These are phyloP conservation scores for Conchocele bisecta DNA, from an alignment of 2,888 invertebrate species.

Conservation along the genomic window DNA sequence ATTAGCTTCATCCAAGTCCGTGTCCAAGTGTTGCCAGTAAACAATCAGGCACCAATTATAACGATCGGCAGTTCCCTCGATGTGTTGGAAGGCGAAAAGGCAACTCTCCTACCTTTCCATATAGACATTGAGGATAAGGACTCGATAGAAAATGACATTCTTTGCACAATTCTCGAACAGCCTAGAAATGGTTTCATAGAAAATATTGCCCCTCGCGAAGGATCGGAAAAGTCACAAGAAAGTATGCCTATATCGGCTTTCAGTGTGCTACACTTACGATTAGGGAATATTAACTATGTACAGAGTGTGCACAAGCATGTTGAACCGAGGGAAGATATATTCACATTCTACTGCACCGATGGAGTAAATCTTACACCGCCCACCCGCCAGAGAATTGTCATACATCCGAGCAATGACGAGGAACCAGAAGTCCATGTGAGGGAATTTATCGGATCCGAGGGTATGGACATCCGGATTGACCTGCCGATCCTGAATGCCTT, in stretches of 20 bases:
- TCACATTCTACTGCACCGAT: slow-evolving; percentile 80
- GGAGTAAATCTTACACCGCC: slow-evolving; percentile 79
- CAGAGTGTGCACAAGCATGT: slow-evolving; percentile 82
- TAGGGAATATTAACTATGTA: slow-evolving; percentile 79
- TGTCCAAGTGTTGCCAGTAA: slow-evolving; percentile 78
- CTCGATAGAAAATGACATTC: slow-evolving; percentile 74
- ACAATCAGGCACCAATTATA: slow-evolving; percentile 78
- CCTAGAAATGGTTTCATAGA: slow-evolving; percentile 81
- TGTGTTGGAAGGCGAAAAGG: slow-evolving; percentile 78
- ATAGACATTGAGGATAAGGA: slow-evolving; percentile 79
- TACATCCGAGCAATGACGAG: slow-evolving; percentile 82
- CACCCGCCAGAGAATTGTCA: slow-evolving; percentile 71
- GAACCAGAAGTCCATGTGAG: slow-evolving; percentile 78
- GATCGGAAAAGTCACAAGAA: slow-evolving; percentile 76
- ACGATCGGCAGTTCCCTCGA: slow-evolving; percentile 65
- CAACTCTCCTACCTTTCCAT: slow-evolving; percentile 71
- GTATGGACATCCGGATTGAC: slow-evolving; percentile 81
- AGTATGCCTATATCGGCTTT: slow-evolving; percentile 81
- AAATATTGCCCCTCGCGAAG: slow-evolving; percentile 79
- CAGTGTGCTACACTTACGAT: slow-evolving; percentile 73
- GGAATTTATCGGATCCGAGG: slow-evolving; percentile 82
- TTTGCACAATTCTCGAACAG: slow-evolving; percentile 78
- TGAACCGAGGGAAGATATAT: slow-evolving; percentile 79
- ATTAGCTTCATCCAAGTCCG: slow-evolving; percentile 71
- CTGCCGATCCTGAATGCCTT: slow-evolving; percentile 80